Conservation (phyloP, 2,797 vertebrate species). For the Schizopygopsis pylzovi region DNA sequence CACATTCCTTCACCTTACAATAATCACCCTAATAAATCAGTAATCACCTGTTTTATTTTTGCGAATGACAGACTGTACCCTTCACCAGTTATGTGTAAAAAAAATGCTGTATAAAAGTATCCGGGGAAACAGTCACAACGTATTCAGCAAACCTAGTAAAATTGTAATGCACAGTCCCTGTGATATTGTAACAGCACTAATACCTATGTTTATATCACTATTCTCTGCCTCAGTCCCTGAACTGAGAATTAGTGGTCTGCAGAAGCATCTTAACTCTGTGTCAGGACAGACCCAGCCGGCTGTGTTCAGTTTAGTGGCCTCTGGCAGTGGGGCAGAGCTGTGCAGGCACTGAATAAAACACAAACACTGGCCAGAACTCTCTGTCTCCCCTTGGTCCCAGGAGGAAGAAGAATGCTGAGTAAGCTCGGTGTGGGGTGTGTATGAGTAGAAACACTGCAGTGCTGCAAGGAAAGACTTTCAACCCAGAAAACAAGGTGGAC, state of each 20-base stretch:
- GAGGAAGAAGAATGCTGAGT: conserved; percentile 59
- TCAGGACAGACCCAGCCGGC: conserved; percentile 25
- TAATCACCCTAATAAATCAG: background rate
- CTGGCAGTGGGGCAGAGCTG: conserved; percentile 32
- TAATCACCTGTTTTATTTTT: background rate
- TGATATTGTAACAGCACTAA: conserved; percentile 7
- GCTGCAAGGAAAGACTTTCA: conserved; percentile 69
- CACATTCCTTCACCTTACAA: background rate
- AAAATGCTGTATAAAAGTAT: background rate
- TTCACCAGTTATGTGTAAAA: background rate
- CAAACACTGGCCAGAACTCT: conserved; percentile 49
- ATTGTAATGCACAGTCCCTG: background rate
- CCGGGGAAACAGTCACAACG: background rate
- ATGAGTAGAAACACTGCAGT: conserved; percentile 74
- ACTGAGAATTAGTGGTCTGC: conserved; percentile 21
- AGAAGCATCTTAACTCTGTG: background rate
- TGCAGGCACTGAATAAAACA: conserved; percentile 43
- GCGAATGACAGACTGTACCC: background rate
- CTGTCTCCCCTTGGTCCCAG: conserved; percentile 51
- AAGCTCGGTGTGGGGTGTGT: conserved; percentile 51
- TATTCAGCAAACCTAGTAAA: background rate
- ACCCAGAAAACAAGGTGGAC: conserved; percentile 65
- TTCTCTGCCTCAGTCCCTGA: conserved; percentile 23
- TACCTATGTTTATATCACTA: background rate
- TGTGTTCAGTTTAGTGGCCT: conserved; percentile 30